A percentile compares a stretch with the other conserved stretches of the same genome.
phyloP scores from a whole-genome alignment of 2,797 vertebrate species.

The Ceryle rudis region DNA sequence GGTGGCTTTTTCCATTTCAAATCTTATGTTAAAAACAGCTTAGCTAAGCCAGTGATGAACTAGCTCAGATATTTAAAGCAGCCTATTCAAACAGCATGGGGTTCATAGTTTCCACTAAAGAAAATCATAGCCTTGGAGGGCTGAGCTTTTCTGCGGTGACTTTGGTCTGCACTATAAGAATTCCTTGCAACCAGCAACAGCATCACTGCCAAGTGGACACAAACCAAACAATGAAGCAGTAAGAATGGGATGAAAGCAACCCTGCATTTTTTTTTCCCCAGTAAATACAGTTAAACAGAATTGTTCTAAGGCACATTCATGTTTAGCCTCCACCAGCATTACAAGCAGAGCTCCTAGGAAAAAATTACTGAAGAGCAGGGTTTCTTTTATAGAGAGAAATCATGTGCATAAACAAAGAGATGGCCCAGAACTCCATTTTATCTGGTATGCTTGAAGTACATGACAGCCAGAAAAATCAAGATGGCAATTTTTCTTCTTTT shows the following conservation, averaged over 20 bases:
- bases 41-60: background rate
- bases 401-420: background rate
- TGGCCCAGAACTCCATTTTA: background rate
- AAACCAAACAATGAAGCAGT: background rate
- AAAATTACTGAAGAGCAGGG: background rate
- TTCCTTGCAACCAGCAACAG: background rate
- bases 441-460: background rate
- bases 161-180: background rate
- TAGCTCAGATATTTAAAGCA: background rate
- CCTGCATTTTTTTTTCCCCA: fast-evolving
- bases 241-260: background rate
- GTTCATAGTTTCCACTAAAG: background rate
- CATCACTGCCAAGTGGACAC: background rate
- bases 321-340: background rate
- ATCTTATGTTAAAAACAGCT: background rate
- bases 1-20: background rate
- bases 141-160: background rate
- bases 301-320: background rate
- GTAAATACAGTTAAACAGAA: background rate
- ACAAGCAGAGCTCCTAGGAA: background rate
- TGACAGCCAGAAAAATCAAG: background rate
- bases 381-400: background rate
- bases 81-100: background rate
- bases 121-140: background rate
- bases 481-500: background rate